Base-by-base conservation (phyloP, 2,797 vertebrate species). In the Galago senegalensis region DNA sequence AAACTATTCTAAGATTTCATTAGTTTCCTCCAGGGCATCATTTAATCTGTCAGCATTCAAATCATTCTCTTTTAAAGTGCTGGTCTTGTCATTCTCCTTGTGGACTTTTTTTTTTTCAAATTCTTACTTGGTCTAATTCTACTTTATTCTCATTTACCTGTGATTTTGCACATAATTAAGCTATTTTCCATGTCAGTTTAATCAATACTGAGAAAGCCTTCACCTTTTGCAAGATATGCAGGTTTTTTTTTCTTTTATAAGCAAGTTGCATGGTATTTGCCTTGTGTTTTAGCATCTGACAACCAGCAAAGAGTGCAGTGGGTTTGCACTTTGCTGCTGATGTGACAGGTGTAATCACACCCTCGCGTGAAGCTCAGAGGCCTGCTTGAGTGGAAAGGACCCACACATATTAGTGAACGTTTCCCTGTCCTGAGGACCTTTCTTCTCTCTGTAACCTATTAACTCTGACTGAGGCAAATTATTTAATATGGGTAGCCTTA, bases 401-500 rank as follows among this genome's bases (percentile, higher is more conserved):
- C 77, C 13, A 37, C 17, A 21, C 49, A 91, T 14, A 65, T 72
- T 31, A 72, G 37, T 14, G 27, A 89, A 46, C 58, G 43, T 37
- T 91, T 34, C 82, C 37, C 60, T 18, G 23, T 46, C 17, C 20
- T 49, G 5, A 76, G 58, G 20, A 89, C 14, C 8, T 87, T 72
- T 43, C n/a, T 73, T 40, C 31, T 56, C 56, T 67, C 40, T 37
- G 29, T 49, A 87, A 49, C 3, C 40, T 87, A 56, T 70, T 90
- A 87, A 75, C 17, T 72, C 34, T 70, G 75, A n/a, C 34, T 46
- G 12, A 56, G 58, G 56, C 6, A 82, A 40, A 79, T 89, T 23
- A 76, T 81, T 87, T 77, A 91, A 27, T 29, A 46, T 75, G 76
- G 43, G 34, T 96, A 90, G 75, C 23, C 49, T 91, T 63, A 76